Evolutionary conservation across 2,797 vertebrate species (phyloP), one percentile per base, ranked within the genome.

Genomic region (Rhinatrema bivittatum): DNA sequence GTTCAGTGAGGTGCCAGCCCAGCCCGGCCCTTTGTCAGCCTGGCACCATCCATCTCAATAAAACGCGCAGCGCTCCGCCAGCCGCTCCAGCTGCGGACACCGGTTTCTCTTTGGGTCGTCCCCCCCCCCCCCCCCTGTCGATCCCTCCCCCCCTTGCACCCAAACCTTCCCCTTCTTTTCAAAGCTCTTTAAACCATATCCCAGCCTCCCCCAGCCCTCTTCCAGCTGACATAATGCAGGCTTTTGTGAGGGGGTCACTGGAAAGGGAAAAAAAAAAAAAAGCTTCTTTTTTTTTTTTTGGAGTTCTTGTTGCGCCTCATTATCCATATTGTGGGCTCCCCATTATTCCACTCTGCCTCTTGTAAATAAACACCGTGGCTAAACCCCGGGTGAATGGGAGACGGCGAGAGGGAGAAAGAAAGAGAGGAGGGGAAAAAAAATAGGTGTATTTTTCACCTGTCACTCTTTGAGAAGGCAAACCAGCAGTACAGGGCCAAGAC

Each of bases 251-350:
- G 42, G 10, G n/a, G n/a, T 67, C 27, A n/a, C n/a, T n/a, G n/a
- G n/a, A n/a, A n/a, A n/a, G n/a, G n/a, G n/a, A n/a, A n/a, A n/a
- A n/a, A n/a, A n/a, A n/a, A n/a, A n/a, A n/a, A n/a, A n/a, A n/a
- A n/a, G n/a, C n/a, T n/a, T n/a, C n/a, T n/a, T n/a, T n/a, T n/a
- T n/a, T n/a, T n/a, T n/a, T n/a, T n/a, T 72, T 66, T 60, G 58
- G 74, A 59, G 29, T 5, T n/a, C 60, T 56, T 64, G 84, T 81
- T 62, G 70, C 73, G 68, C 65, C 65, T 83, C 64, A 74, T 81
- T 82, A 73, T 78, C 59, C 72, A 39, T 72, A 70, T 85, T 84
- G 78, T 73, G 60, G 58, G 45, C 42, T 51, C 26, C 24, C 42
- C 50, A 57, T 56, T 60, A 57, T 58, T 12, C 28, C 11, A 10